A percentile compares a stretch with the other conserved stretches of the same genome.
phyloP scores from a whole-genome alignment of 1,140 invertebrate species.

The Riptortus pedestris region DNA sequence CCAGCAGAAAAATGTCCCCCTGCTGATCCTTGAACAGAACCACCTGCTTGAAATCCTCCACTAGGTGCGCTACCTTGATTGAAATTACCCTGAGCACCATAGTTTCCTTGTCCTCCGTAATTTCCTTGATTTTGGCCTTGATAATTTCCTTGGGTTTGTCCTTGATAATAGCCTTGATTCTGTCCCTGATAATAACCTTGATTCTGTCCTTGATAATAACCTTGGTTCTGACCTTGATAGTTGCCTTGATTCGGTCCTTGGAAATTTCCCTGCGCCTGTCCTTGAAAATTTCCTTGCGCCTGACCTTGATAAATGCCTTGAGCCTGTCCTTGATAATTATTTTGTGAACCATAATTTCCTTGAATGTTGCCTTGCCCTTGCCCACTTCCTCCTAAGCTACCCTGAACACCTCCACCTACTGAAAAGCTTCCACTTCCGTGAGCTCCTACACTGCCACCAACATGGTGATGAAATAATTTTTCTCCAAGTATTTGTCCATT shows the following conservation, averaged over 20 bases:
- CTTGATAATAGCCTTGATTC: not conserved
- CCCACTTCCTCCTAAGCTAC: not conserved
- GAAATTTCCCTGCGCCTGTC: slow-evolving; percentile 13
- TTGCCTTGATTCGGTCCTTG: slow-evolving; percentile 2
- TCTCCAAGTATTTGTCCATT: not conserved
- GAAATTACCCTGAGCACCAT: not conserved
- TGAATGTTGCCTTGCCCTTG: slow-evolving; percentile 16
- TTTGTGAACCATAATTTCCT: not conserved
- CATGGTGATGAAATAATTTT: not conserved
- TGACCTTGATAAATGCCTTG: not conserved
- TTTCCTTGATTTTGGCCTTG: not conserved
- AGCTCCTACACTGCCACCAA: not conserved
- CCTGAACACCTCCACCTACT: slow-evolving; percentile 15
- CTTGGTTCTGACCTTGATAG: slow-evolving; percentile 1
- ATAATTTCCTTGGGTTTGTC: not conserved
- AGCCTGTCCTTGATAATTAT: slow-evolving; percentile 1
- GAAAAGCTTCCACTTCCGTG: slow-evolving; percentile 13
- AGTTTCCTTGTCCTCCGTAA: slow-evolving; percentile 11
- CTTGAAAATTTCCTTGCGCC: slow-evolving; percentile 1
- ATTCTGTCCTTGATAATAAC: slow-evolving; percentile 10
- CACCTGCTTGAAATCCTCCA: slow-evolving; percentile 16
- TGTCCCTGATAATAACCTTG: not conserved
- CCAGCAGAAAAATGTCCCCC: slow-evolving; percentile 20
- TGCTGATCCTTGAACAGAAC: slow-evolving; percentile 12
- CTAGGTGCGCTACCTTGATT: not conserved